phyloP scores from a whole-genome alignment of 2,113 vertebrate genomes.

The Plecotus auritus region DNA sequence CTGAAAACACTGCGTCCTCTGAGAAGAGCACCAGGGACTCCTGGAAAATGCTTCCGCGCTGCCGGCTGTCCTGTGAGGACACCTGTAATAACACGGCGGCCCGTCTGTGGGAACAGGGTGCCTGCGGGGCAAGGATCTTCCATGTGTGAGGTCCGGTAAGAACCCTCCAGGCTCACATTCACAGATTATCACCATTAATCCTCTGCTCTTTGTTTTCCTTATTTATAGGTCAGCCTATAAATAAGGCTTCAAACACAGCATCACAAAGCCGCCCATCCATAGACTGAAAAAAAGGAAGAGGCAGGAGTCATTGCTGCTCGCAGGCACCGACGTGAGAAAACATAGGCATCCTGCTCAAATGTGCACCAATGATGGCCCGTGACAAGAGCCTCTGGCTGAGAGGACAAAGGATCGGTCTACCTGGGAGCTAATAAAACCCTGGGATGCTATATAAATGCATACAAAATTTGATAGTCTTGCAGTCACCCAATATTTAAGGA shows the following conservation, averaged over 20 bases:
- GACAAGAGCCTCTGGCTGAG: not conserved
- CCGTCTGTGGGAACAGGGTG: not conserved
- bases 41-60: not conserved
- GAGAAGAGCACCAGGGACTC: not conserved
- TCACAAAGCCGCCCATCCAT: not conserved
- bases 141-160: not conserved
- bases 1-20: not conserved
- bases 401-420: not conserved
- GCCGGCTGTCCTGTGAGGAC: not conserved
- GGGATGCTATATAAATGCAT: too few relatives aligned
- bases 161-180: not conserved
- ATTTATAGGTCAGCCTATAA: not conserved
- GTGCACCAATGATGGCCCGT: fast-evolving
- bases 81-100: too few relatives aligned
- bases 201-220: not conserved
- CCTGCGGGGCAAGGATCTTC: not conserved
- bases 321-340: not conserved
- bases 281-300: not conserved
- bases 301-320: fast-evolving
- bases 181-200: not conserved
- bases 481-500: not conserved
- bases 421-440: not conserved
- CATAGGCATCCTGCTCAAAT: not conserved
- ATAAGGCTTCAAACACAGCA: not conserved
- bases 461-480: not conserved